These are phyloP conservation scores for Mastomys natalensis DNA, from an alignment of 2,113 vertebrate genomes.

Conservation along the genomic window DNA sequence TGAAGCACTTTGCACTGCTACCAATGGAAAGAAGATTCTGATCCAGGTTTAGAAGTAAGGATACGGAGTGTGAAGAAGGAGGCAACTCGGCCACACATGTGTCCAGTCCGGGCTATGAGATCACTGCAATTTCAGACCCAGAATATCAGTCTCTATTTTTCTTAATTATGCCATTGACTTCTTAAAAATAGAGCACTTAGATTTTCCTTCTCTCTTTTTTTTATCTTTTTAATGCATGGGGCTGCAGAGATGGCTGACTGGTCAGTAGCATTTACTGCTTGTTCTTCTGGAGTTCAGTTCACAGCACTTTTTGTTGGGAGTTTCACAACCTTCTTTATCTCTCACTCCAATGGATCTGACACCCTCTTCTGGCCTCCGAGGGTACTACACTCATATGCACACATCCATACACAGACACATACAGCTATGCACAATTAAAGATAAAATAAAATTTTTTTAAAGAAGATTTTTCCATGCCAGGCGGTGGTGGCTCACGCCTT, in stretches of 20 bases:
- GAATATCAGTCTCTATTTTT: neutral
- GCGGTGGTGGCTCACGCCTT: neutral
- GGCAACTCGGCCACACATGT: neutral
- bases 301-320: too few species aligned
- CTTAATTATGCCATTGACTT: neutral
- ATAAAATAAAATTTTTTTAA: neutral
- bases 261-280: neutral
- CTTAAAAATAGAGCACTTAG: neutral
- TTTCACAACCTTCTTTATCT: neutral
- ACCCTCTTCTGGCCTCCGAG: neutral
- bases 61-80: neutral
- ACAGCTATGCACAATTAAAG: neutral
- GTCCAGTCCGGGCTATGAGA: fast-evolving
- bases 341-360: neutral
- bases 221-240: neutral
- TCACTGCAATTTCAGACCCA: too few species aligned
- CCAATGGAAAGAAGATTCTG: neutral
- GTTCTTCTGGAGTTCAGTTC: neutral
- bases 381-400: too few species aligned
- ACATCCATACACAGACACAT: neutral
- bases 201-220: too few species aligned
- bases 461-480: neutral
- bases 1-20: neutral
- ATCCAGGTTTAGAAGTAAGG: constrained; percentile 6
- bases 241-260: neutral